Evolutionary conservation across 2,888 invertebrate species (phyloP).

Genomic region (Halictus ligatus): DNA sequence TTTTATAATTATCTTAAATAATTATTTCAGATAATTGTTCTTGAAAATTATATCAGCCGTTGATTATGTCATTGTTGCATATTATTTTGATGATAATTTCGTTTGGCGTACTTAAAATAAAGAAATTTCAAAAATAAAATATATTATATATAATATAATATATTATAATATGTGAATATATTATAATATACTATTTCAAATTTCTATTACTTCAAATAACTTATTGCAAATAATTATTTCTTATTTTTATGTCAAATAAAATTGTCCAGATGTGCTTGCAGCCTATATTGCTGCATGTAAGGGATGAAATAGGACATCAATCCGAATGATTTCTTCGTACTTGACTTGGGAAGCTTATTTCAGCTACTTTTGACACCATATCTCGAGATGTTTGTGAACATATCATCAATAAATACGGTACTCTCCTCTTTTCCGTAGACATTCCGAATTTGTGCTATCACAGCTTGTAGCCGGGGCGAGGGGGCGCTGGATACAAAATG

Average conservation of each 20-base stretch:
- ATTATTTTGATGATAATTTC: too few relatives aligned
- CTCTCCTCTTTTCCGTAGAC: background rate
- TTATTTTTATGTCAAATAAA: too few relatives aligned
- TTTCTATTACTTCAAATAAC: too few relatives aligned
- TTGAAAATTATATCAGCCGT: background rate
- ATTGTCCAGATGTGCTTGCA: background rate
- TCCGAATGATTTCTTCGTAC: background rate
- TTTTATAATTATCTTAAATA: too few relatives aligned
- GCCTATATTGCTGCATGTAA: background rate
- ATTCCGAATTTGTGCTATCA: background rate
- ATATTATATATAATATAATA: too few relatives aligned
- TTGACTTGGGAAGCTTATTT: background rate
- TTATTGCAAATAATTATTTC: too few relatives aligned
- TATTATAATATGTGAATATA: too few relatives aligned
- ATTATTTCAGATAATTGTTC: too few relatives aligned
- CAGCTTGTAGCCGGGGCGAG: background rate
- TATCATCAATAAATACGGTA: background rate
- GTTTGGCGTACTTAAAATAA: too few relatives aligned
- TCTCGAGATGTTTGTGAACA: background rate
- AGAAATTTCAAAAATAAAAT: background rate
- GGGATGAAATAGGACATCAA: background rate
- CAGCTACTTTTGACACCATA: background rate
- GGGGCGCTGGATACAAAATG: background rate
- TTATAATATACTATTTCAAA: background rate
- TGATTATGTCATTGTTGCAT: background rate